These are phyloP conservation scores for Todiramphus saurophagus DNA, from an alignment of 2,113 vertebrate genomes.

Conservation along the genomic window DNA sequence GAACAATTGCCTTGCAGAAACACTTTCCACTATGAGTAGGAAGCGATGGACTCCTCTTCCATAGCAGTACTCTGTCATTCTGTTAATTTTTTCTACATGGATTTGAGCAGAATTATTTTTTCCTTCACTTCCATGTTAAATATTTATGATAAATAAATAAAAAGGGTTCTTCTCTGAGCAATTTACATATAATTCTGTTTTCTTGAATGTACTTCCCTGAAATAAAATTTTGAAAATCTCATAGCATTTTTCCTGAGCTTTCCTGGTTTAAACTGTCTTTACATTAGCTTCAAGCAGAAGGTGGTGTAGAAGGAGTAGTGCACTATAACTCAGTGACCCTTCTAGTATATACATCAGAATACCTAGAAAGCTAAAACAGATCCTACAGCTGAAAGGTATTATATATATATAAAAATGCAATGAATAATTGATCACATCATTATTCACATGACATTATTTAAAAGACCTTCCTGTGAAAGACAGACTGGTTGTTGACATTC, in stretches of 20 bases:
- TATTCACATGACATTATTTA: neutral
- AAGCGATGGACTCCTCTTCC: neutral
- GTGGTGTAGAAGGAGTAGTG: neutral
- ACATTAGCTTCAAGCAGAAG: neutral
- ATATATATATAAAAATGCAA: neutral
- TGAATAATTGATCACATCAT: neutral
- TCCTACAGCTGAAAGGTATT: neutral
- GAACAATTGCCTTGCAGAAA: neutral
- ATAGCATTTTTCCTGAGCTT: neutral
- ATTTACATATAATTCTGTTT: neutral
- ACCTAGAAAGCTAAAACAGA: neutral
- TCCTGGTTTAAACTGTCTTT: neutral
- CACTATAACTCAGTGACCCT: neutral
- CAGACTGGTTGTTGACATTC: neutral
- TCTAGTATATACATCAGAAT: neutral
- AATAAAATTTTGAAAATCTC: neutral
- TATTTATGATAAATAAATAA: neutral
- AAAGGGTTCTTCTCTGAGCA: neutral
- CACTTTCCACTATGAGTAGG: neutral
- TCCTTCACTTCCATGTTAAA: neutral
- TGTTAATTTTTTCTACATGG: neutral
- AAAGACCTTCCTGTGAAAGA: neutral
- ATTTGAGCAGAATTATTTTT: neutral
- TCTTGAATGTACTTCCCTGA: neutral
- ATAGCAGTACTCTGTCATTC: neutral